phyloP scores from a whole-genome alignment of 2,113 vertebrate species.

The Varanus komodoensis region DNA sequence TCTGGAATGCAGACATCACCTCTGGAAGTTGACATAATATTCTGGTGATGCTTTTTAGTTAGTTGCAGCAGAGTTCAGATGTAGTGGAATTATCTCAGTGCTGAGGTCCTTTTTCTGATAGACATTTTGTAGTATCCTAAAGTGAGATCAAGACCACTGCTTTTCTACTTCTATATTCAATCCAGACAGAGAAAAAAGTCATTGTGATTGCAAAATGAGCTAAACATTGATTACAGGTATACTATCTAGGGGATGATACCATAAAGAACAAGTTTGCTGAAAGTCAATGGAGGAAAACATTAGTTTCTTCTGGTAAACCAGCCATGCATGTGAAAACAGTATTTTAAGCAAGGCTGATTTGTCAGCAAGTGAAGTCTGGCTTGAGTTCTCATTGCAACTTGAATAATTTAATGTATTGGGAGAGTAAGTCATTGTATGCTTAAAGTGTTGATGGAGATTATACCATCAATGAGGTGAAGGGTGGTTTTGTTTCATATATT shows the following conservation, averaged over 20 bases:
- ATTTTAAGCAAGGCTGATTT: constrained; percentile 19
- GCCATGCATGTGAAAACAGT: background rate
- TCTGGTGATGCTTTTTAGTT: background rate
- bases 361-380: background rate
- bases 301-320: constrained; percentile 21
- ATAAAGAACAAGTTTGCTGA: background rate
- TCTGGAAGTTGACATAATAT: background rate
- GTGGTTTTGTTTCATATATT: constrained; percentile 48
- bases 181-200: constrained; percentile 5
- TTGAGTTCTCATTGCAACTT: constrained; percentile 38
- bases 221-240: background rate
- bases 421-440: constrained; percentile 28
- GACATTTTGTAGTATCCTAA: background rate
- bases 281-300: constrained; percentile 8
- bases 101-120: background rate
- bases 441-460: constrained; percentile 34
- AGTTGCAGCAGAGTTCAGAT: background rate
- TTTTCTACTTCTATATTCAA: background rate
- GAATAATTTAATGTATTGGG: constrained; percentile 36
- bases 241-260: background rate
- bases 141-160: background rate
- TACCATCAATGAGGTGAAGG: background rate
- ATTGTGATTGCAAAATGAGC: constrained; percentile 53
- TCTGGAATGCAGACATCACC: background rate
- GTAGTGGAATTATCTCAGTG: background rate